Evolutionary conservation across 2,888 invertebrate species (phyloP).

Genomic region (Drepana falcataria): DNA sequence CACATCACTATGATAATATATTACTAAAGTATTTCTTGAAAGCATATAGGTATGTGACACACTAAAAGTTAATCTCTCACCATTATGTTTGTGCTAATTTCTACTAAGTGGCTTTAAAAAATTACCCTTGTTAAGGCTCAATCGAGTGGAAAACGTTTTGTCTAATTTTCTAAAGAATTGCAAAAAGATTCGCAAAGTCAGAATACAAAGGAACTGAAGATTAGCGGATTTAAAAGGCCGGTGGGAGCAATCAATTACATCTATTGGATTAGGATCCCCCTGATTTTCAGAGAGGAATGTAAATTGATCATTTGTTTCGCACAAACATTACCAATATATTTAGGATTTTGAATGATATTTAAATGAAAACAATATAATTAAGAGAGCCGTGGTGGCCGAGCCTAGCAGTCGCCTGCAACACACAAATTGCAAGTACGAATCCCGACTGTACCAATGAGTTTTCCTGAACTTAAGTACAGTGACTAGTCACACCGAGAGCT

Average conservation of each 20-base stretch:
- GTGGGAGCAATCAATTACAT: neutral
- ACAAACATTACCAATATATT: too few relatives aligned
- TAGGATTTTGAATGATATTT: too few relatives aligned
- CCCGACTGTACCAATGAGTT: too few relatives aligned
- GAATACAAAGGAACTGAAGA: neutral
- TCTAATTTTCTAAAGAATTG: neutral
- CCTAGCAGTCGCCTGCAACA: too few relatives aligned
- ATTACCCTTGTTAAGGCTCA: slow-evolving; percentile 1
- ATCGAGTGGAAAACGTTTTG: neutral
- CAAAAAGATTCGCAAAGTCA: neutral
- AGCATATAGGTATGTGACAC: neutral
- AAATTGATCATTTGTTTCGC: neutral
- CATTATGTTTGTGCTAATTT: neutral
- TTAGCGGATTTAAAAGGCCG: slow-evolving; percentile 1
- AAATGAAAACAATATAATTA: too few relatives aligned
- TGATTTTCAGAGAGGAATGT: neutral
- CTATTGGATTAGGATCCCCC: neutral
- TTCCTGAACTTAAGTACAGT: too few relatives aligned
- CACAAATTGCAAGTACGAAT: too few relatives aligned
- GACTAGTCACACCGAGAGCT: too few relatives aligned
- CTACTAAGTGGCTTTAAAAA: neutral
- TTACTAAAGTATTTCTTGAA: neutral
- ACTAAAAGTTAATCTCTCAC: neutral
- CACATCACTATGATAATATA: neutral
- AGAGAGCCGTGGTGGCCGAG: too few relatives aligned